phyloP scores from a whole-genome alignment of 2,113 vertebrate genomes.

The Malurus elegans region DNA sequence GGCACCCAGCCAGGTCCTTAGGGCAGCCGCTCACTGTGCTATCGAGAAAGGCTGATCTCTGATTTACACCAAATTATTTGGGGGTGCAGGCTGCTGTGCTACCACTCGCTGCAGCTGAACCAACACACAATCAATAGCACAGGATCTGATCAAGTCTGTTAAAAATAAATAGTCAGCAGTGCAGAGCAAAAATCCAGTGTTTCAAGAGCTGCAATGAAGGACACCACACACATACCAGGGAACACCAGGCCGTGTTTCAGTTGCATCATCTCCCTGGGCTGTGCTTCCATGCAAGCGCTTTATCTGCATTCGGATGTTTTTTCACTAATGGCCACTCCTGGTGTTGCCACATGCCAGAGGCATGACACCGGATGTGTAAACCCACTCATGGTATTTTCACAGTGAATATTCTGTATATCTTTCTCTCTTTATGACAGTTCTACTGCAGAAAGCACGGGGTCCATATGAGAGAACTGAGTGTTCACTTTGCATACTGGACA shows the following conservation, averaged over 20 bases:
- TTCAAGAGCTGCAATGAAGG: background rate
- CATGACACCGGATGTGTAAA: background rate
- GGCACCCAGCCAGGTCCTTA: background rate
- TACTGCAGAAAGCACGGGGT: background rate
- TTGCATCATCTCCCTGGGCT: background rate
- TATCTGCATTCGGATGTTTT: background rate
- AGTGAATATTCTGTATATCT: background rate
- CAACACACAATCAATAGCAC: accelerated
- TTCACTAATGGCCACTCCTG: background rate
- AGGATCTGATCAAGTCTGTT: background rate
- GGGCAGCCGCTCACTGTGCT: accelerated
- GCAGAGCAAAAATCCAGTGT: background rate
- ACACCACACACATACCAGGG: background rate
- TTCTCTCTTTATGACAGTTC: background rate
- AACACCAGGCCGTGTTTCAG: background rate
- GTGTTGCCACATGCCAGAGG: background rate
- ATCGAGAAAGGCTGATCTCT: background rate
- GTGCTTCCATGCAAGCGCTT: background rate
- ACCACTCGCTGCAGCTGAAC: background rate
- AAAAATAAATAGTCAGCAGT: background rate
- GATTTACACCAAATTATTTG: background rate
- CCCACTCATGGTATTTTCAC: background rate
- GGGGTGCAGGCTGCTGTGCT: background rate
- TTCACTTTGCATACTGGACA: background rate
- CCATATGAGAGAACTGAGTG: background rate